Conservation (phyloP, 2,113 vertebrate species). For the Gopherus evgoodei region DNA sequence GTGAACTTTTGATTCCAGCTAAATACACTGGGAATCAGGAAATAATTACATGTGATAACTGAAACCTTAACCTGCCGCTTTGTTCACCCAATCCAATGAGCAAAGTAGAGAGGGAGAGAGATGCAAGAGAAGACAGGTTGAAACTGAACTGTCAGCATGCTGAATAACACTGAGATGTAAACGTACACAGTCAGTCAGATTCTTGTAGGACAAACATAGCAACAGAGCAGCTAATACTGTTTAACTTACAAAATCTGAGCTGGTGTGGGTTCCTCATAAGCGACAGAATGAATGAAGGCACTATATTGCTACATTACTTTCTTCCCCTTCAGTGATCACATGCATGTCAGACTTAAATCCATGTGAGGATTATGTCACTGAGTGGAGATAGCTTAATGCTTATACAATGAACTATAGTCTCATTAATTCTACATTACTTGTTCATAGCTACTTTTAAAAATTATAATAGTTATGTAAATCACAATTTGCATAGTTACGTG, state of each 20-base stretch:
- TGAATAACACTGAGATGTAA: neutral
- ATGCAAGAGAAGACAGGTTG: neutral
- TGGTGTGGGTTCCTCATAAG: neutral
- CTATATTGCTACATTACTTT: neutral
- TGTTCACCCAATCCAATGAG: neutral
- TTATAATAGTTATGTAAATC: neutral
- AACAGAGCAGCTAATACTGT: neutral
- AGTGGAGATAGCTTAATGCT: neutral
- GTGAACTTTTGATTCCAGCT: neutral
- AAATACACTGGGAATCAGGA: neutral
- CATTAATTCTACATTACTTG: neutral
- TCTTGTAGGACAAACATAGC: neutral
- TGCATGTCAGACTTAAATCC: slow-evolving; percentile 15
- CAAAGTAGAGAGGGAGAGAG: neutral
- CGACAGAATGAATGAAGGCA: neutral
- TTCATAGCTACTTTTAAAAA: neutral
- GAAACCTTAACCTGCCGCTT: neutral
- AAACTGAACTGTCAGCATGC: neutral
- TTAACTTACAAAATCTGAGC: slow-evolving; percentile 9
- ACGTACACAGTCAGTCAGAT: neutral
- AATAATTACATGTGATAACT: neutral
- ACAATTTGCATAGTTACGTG: neutral
- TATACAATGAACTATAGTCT: neutral
- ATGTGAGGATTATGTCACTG: neutral
- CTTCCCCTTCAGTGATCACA: neutral